Conservation (phyloP, 2,113 vertebrate genomes). For the Heteronetta atricapilla region DNA sequence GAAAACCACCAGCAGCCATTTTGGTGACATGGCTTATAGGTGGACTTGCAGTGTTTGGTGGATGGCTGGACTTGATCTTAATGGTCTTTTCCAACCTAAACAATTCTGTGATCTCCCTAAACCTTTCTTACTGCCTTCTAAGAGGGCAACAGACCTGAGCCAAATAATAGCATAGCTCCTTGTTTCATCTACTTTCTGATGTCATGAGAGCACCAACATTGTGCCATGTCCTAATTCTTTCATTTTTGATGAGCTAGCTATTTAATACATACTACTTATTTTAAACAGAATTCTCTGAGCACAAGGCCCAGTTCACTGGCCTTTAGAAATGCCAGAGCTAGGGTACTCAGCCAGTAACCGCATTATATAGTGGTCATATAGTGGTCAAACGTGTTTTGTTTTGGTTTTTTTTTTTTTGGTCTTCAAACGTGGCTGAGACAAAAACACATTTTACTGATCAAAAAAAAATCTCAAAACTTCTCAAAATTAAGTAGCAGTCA, state of each 20-base stretch:
- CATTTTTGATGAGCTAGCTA: background rate
- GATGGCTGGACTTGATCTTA: background rate
- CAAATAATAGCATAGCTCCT: background rate
- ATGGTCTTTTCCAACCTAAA: background rate
- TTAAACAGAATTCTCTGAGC: background rate
- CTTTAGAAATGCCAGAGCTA: background rate
- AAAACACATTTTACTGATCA: background rate
- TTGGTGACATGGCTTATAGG: background rate
- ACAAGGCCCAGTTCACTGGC: background rate
- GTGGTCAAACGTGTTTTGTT: background rate
- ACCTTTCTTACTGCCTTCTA: background rate
- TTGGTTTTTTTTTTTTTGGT: background rate
- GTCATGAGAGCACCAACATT: background rate
- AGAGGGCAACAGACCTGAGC: background rate
- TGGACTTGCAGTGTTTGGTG: background rate
- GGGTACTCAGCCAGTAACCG: background rate
- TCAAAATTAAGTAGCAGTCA: background rate
- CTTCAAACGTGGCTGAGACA: background rate
- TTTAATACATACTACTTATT: background rate
- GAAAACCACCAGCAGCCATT: background rate
- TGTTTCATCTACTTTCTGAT: background rate
- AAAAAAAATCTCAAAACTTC: background rate
- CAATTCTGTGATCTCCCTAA: background rate
- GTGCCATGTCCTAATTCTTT: background rate
- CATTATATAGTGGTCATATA: background rate